phyloP scores from a whole-genome alignment of 2,888 invertebrate genomes.

The Cryptus viduatorius region DNA sequence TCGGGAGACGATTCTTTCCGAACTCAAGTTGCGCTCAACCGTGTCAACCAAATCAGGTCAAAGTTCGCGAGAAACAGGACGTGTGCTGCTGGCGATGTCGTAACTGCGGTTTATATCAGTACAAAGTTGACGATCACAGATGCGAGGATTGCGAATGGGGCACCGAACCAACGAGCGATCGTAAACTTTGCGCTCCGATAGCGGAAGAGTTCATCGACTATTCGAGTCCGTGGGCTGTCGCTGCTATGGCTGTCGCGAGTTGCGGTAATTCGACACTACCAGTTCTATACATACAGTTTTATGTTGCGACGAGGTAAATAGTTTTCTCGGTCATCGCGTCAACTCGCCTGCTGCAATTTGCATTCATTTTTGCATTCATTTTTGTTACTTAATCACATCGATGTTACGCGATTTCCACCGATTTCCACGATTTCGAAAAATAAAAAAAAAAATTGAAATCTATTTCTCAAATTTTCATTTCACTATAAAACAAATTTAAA shows the following conservation, averaged over 20 bases:
- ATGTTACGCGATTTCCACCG: no score
- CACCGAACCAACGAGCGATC: slow-evolving; percentile 80
- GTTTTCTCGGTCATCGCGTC: background rate
- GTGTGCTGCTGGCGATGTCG: slow-evolving; percentile 87
- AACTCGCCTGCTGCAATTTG: background rate
- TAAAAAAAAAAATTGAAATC: no score
- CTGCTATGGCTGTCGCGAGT: slow-evolving; percentile 84
- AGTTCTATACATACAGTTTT: background rate
- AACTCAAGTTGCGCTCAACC: slow-evolving; percentile 85
- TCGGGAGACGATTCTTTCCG: slow-evolving; percentile 80
- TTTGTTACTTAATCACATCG: no score
- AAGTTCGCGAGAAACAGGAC: slow-evolving; percentile 84
- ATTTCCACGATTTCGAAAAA: no score
- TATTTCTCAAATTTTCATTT: no score
- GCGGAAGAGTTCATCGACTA: slow-evolving; percentile 85
- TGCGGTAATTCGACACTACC: slow-evolving; percentile 72
- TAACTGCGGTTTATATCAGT: slow-evolving; percentile 85
- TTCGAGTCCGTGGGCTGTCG: slow-evolving; percentile 85
- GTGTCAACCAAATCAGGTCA: slow-evolving; percentile 82
- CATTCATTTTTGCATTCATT: no score
- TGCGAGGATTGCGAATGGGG: slow-evolving; percentile 85
- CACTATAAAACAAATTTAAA: no score
- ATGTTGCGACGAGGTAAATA: background rate
- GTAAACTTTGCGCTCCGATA: slow-evolving; percentile 83
- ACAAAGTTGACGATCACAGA: slow-evolving; percentile 83